Evolutionary conservation across 2,113 vertebrate species (phyloP), one percentile per base, ranked within the genome.

Genomic region (Saguinus imperator): DNA sequence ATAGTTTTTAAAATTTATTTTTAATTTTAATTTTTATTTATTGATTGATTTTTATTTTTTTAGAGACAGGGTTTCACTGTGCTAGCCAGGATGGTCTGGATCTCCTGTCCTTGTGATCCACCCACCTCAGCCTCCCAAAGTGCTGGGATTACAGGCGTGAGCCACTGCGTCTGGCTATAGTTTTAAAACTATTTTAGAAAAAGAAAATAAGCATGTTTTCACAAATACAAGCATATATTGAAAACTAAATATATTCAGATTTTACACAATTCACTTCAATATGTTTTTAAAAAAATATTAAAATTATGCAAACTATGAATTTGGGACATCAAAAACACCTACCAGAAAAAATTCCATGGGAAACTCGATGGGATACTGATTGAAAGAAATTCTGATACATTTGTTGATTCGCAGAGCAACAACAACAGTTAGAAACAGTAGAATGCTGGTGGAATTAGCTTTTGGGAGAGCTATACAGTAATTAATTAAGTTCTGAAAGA

Each of bases 311-410:
- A 93, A 84, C n/a, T 21, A 29, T 50, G 82, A 88, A 75, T 87
- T 82, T 3, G 17, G 17, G 55, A 23, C 70, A 87, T 84, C 32
- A 45, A 87, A 95, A 96, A 92, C 61, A 97, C 98, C 77, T 97
- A 98, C 98, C 98, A 98, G 96, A 57, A 98, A 25, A n/a, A 98
- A 89, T 73, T 98, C 98, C 98, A 98, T 98, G n/a, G 98, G 98
- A 96, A 98, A 98, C 50, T 98, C 96, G 6, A 98, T 87, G 70
- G 97, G 98, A 43, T 96, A 98, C 0, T 1, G 73, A 75, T 98
- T 98, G 55, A 98, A 98, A 48, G 93, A 94, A 66, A 98, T 96
- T 61, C 48, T 94, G 94, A 98, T 94, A 66, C 94, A 98, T 86
- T 92, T 98, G 86, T 95, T 98, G 94, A 97, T 27, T 87, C 95